phyloP scores from a whole-genome alignment of 2,113 vertebrate genomes.

The Muntiacus muntjak region DNA sequence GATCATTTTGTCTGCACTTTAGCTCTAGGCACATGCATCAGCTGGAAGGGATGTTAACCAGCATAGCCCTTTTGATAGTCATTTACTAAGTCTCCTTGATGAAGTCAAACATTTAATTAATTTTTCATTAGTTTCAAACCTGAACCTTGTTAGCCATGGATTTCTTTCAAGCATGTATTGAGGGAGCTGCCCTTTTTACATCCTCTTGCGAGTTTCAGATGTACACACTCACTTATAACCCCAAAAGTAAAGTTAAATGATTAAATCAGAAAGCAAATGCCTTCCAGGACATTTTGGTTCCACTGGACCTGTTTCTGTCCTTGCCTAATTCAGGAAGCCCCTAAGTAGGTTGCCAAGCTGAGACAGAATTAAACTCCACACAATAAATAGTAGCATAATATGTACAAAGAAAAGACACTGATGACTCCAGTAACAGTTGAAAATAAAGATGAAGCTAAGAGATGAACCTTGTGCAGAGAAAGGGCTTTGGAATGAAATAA shows the following conservation, averaged over 20 bases:
- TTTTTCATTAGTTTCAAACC: constrained; percentile 61
- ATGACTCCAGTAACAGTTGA: not conserved
- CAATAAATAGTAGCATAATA: not conserved
- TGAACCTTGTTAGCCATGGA: constrained; percentile 40
- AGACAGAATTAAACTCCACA: not conserved
- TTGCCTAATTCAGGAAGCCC: not conserved
- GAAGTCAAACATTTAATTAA: constrained; percentile 63
- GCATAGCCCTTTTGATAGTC: constrained; percentile 42
- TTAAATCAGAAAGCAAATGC: not conserved
- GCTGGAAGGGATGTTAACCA: constrained; percentile 35
- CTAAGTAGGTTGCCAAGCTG: not conserved
- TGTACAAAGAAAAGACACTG: not conserved
- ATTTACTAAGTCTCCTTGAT: constrained; percentile 66
- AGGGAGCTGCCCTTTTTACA: not conserved
- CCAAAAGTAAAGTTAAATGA: not conserved
- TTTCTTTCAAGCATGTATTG: constrained; percentile 30
- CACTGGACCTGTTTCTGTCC: not conserved
- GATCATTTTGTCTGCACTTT: constrained; percentile 34
- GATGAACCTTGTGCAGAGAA: not conserved
- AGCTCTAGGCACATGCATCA: not conserved
- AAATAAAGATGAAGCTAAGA: not conserved
- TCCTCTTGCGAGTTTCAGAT: not conserved
- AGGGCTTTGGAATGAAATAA: not conserved
- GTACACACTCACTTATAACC: not conserved
- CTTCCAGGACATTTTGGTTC: not conserved